Base-by-base conservation (phyloP, 2,797 vertebrate species). In the Enteromius thamalakanensis region DNA sequence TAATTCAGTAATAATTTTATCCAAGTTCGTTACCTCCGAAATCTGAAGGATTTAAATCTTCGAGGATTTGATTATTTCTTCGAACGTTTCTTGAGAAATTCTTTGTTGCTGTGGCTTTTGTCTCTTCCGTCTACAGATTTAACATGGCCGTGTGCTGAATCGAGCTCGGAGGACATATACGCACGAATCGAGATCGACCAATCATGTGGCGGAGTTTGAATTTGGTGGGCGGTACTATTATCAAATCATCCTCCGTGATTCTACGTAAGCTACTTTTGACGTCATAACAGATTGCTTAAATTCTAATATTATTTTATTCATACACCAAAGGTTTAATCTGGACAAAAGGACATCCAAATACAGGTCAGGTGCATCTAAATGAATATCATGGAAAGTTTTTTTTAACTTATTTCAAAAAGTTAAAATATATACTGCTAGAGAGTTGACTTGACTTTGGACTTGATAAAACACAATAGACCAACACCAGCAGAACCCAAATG, bases 81-180 rank as follows among this genome's bases (percentile, higher is more conserved):
- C 79, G 45, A 68, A 10, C 4, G 51, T 34, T 70, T 60, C 53
- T 72, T 71, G 64, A 40, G 8, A 79, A 80, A 72, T 76, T 79
- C 70, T 71, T 82, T 72, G 62, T 83, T 81, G 55, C 65, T 77
- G 68, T 85, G 76, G 79, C 68, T 93, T 92, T 94, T 93, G 92
- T 92, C 88, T 93, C 86, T 85, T 90, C 88, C 91, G 87, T 88
- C 75, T 88, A 81, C 88, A 86, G 90, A 92, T 91, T 92, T 91
- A 95, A 95, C 88, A 94, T 94, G 93, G 94, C 94, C 91, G 92
- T 91, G 90, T 90, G 55, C 42, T 81, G 71, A 76, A 49, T 71
- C 78, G 84, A 85, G 47, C 55, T 72, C 32, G 49, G 42, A 53
- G 34, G 32, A 71, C 64, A 75, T 47, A 69, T 47, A 87, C 79